A percentile compares a stretch with the other conserved stretches of the same genome.
Evolutionary conservation across 2,797 vertebrate genomes (phyloP).

Genomic region (Gallinago nigripennis): DNA sequence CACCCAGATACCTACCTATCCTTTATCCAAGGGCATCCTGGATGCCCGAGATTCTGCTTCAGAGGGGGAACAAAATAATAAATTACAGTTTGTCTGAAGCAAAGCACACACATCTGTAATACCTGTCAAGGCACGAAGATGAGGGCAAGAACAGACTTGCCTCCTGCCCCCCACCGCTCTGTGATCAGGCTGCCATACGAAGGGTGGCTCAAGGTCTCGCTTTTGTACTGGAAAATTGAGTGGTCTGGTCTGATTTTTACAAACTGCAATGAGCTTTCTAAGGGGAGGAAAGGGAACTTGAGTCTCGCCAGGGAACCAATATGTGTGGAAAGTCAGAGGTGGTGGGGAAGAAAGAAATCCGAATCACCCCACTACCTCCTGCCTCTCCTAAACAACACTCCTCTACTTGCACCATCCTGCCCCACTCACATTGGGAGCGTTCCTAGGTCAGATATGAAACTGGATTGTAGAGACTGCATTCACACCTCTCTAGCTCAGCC

Average conservation of each 20-base stretch:
- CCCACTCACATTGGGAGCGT: not conserved
- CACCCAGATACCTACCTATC: conserved; percentile 5
- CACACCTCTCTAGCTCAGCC: not conserved
- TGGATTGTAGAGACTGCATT: conserved; percentile 26
- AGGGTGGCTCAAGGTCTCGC: not conserved
- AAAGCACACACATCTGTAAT: not conserved
- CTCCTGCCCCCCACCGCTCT: not conserved
- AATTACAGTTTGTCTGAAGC: conserved; percentile 39
- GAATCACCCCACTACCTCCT: not conserved
- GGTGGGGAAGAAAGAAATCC: not conserved
- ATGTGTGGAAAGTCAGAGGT: not conserved
- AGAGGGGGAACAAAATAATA: conserved; percentile 30
- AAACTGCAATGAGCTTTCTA: not conserved
- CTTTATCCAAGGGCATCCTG: conserved; percentile 12
- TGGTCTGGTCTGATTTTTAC: conserved; percentile 8
- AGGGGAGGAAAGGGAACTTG: not conserved
- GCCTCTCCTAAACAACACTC: not conserved
- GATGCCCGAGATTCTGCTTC: conserved; percentile 53
- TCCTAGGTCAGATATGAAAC: conserved; percentile 13
- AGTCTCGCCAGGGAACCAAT: not conserved
- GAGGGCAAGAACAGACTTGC: not conserved
- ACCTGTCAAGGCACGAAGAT: not conserved
- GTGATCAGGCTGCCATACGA: not conserved
- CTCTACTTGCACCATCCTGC: not conserved
- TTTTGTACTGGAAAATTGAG: conserved; percentile 4